Evolutionary conservation across 2,797 vertebrate species (phyloP).

Genomic region (Enteromius mattozi): DNA sequence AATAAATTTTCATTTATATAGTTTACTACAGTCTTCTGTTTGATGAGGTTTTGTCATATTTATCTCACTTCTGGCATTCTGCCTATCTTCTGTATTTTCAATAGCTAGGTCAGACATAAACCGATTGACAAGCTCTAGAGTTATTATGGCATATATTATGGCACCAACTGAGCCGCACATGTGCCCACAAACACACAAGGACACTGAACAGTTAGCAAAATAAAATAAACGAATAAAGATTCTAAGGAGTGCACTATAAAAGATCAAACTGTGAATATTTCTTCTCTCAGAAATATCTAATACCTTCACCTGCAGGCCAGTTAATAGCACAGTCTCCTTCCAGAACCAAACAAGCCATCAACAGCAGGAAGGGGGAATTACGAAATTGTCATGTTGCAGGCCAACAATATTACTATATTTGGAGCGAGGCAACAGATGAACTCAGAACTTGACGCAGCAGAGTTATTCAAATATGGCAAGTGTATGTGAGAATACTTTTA

Average conservation of each 20-base stretch:
- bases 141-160: background rate
- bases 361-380: constrained; percentile 54
- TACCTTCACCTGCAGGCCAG: constrained; percentile 28
- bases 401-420: constrained; percentile 63
- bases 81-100: background rate
- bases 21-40: background rate
- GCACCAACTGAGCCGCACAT: background rate
- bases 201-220: background rate
- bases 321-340: background rate
- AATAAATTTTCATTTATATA: background rate
- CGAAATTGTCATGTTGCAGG: constrained; percentile 58
- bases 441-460: constrained; percentile 44
- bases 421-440: constrained; percentile 56
- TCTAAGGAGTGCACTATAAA: background rate
- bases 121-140: background rate
- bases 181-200: background rate
- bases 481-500: constrained; percentile 11
- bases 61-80: background rate
- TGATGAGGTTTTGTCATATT: background rate
- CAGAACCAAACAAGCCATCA: constrained; percentile 22
- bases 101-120: constrained; percentile 11
- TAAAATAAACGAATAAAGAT: background rate
- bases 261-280: constrained; percentile 1
- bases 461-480: constrained; percentile 54
- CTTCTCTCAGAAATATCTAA: background rate